Percentiles rank a stretch among this genome's conserved stretches.
Evolutionary conservation across 2,113 vertebrate genomes (phyloP).

Genomic region (Ictalurus furcatus): DNA sequence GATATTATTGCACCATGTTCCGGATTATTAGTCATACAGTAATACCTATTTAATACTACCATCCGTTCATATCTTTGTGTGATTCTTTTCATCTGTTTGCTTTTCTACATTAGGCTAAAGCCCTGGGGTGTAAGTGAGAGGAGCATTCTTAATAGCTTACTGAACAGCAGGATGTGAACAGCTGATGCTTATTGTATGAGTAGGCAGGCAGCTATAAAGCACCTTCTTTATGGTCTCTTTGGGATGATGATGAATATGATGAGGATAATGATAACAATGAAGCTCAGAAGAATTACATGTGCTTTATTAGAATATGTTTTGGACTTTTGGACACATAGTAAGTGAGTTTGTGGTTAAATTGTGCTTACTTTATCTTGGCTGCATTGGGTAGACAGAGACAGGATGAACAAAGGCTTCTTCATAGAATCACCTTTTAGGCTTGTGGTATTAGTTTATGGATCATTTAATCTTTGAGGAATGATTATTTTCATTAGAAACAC

Average conservation of each 20-base stretch:
- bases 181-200: conserved; percentile 32
- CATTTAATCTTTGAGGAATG: not conserved
- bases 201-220: conserved; percentile 7
- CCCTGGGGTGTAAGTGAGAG: conserved; percentile 12
- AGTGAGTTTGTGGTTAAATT: conserved; percentile 40
- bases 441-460: not conserved
- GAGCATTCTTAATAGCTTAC: conserved; percentile 3
- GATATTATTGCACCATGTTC: not conserved
- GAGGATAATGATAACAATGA: conserved; percentile 26
- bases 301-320: conserved; percentile 32
- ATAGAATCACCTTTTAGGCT: not conserved
- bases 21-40: not conserved
- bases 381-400: not conserved
- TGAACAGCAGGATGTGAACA: conserved; percentile 27
- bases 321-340: conserved; percentile 25
- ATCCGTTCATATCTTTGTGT: not conserved
- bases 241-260: conserved; percentile 14
- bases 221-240: conserved; percentile 22
- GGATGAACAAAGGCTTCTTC: conserved; percentile 1
- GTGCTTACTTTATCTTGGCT: conserved; percentile 12
- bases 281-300: conserved; percentile 36
- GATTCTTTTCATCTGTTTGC: not conserved
- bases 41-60: not conserved
- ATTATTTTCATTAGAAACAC: not conserved
- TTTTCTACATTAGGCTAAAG: not conserved